These are phyloP conservation scores for Brachionichthys hirsutus DNA, from an alignment of 2,113 vertebrate species.

Conservation along the genomic window DNA sequence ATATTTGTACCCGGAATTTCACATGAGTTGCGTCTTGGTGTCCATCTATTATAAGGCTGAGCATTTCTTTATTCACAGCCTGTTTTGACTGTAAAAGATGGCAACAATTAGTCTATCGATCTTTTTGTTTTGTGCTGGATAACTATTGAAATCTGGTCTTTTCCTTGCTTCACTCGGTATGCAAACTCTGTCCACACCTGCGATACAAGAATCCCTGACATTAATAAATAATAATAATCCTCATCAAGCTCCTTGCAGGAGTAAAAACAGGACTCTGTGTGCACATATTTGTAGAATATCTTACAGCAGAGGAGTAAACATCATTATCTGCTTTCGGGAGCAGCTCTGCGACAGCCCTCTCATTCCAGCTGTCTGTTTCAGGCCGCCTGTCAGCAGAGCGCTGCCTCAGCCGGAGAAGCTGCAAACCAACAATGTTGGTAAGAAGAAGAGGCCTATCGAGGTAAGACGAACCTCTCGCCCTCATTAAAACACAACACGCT, in stretches of 20 bases:
- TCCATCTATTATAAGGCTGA: too few relatives aligned
- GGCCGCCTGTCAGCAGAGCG: conserved; percentile 97
- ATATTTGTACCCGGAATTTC: too few relatives aligned
- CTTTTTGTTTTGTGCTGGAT: too few relatives aligned
- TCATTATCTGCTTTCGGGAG: conserved; percentile 12
- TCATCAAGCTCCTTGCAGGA: too few relatives aligned
- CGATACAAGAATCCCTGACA: not conserved
- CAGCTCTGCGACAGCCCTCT: conserved; percentile 30
- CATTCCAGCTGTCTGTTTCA: conserved; percentile 83
- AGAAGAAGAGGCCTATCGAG: conserved; percentile 97
- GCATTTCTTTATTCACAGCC: not conserved
- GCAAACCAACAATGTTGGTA: conserved; percentile 96
- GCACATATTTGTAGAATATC: not conserved
- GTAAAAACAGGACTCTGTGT: not conserved
- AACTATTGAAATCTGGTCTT: not conserved
- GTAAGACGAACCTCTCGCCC: conserved; percentile 69
- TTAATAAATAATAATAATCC: too few relatives aligned
- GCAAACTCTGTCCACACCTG: not conserved
- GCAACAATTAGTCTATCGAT: too few relatives aligned
- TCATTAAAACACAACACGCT: not conserved
- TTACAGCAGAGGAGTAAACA: not conserved
- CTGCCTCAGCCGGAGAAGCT: conserved; percentile 96
- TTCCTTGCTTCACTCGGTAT: not conserved
- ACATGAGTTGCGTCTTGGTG: too few relatives aligned
- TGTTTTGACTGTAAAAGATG: not conserved